phyloP scores from a whole-genome alignment of 2,797 vertebrate genomes.

The Clarias fuscus region DNA sequence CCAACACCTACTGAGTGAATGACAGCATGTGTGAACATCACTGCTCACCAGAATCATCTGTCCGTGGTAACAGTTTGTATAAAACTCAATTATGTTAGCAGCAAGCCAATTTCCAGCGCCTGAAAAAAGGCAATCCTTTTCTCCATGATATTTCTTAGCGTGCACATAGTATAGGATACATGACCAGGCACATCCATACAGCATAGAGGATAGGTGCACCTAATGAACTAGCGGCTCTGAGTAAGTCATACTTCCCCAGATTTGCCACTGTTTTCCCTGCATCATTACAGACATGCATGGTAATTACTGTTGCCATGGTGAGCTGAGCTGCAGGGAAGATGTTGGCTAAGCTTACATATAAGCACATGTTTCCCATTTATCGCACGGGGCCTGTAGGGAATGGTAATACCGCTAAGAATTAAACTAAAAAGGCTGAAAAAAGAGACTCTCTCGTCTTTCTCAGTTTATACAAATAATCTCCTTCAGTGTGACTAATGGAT shows the following conservation, averaged over 20 bases:
- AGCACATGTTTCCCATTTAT: slow-evolving; percentile 62
- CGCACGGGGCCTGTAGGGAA: slow-evolving; percentile 52
- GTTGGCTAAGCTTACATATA: slow-evolving; percentile 56
- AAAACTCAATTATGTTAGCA: slow-evolving; percentile 1
- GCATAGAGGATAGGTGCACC: background rate
- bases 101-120: background rate
- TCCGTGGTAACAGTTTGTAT: background rate
- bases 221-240: slow-evolving; percentile 2
- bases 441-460: slow-evolving; percentile 33
- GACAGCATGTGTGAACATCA: background rate
- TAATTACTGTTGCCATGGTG: slow-evolving; percentile 55
- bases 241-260: slow-evolving; percentile 18
- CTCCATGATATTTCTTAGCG: background rate
- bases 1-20: background rate
- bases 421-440: slow-evolving; percentile 44
- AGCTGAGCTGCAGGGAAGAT: slow-evolving; percentile 52
- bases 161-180: background rate
- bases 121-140: background rate
- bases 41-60: background rate
- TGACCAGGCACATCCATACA: background rate
- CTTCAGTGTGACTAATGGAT: slow-evolving; percentile 41
- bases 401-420: slow-evolving; percentile 52
- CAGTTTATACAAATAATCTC: slow-evolving; percentile 39
- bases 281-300: slow-evolving; percentile 47
- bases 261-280: slow-evolving; percentile 45